Evolutionary conservation across 1,140 invertebrate genomes (phyloP).

Genomic region (Hyposmocoma kahamanoa): DNA sequence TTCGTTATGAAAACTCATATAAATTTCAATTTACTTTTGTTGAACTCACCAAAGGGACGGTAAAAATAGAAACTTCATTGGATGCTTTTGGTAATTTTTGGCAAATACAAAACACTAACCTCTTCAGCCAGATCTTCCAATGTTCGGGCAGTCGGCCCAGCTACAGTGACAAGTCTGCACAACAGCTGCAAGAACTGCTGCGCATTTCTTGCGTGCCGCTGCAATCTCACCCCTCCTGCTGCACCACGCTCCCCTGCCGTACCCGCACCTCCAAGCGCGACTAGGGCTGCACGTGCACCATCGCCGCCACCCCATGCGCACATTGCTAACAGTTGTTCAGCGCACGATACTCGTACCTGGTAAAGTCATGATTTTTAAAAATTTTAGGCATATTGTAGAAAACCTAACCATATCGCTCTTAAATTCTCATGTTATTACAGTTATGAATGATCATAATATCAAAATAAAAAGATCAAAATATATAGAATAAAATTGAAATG

Average conservation of each 20-base stretch:
- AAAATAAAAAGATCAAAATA: too few species aligned
- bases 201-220: slow-evolving; percentile 45
- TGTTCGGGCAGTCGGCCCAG: slow-evolving; percentile 46
- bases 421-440: too few species aligned
- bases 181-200: slow-evolving; percentile 66
- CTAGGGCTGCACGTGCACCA: slow-evolving; percentile 36
- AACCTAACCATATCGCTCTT: too few species aligned
- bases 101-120: slow-evolving; percentile 22
- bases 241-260: slow-evolving; percentile 37
- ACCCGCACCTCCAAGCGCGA: slow-evolving; percentile 28
- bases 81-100: too few species aligned
- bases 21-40: too few species aligned
- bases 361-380: background rate
- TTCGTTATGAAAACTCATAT: too few species aligned
- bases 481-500: too few species aligned
- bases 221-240: slow-evolving; percentile 36
- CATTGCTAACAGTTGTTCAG: slow-evolving; percentile 61
- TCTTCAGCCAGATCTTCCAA: slow-evolving; percentile 46
- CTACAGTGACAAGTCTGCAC: slow-evolving; percentile 58
- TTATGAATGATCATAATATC: too few species aligned
- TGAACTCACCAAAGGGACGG: too few species aligned
- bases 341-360: slow-evolving; percentile 61
- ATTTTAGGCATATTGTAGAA: too few species aligned
- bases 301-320: slow-evolving; percentile 62
- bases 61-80: too few species aligned